Base-by-base conservation (phyloP, 2,797 vertebrate genomes). In the Poecilia picta region DNA sequence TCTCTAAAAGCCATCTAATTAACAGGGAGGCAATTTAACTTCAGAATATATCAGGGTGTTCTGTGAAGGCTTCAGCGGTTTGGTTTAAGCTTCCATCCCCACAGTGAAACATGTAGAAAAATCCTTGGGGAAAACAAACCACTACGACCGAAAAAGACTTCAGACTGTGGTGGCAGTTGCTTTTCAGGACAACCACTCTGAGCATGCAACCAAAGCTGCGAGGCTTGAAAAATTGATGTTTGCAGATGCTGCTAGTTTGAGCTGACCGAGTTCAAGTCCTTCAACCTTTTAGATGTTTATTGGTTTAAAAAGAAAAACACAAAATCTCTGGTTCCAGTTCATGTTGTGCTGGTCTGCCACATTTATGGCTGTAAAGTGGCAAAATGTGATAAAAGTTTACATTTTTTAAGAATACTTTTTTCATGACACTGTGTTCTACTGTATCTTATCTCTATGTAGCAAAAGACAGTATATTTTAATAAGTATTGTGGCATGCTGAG, bases 381-480 rank as follows among this genome's bases (percentile, higher is more conserved):
- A 43, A 68, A 68, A 68, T 68, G 66, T 25, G 39, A 39, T 59
- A 59, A 59, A 31, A 66, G 18, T 39, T 36, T 1, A 41, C 4
- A 2, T 43, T 41, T 70, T 68, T 53, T 43, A 13, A 1, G 3
- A 12, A 43, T 59, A 53, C n/a, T 2, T 43, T 64, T 70, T 70
- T 25, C 66, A 70, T n/a, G 23, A 12, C 23, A 7, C 39, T 15
- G 39, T n/a, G 25, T 70, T 66, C 33, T 39, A 18, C 8, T 64
- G 62, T 20, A 39, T 66, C 36, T 68, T 39, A 18, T 55, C 66
- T 78, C 55, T 86, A 68, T 76, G 43, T 83, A 20, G 80, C 62
- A 82, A 82, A 86, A 43, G 74, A 49, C 7, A 8, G 4, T 73
- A 39, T 77, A 57, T 77, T 71, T 43, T 70, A 68, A 86, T 74